Percentiles rank a stretch among this genome's conserved stretches.
These are phyloP conservation scores for Diabrotica undecimpunctata DNA, from an alignment of 1,140 invertebrate species.

Conservation along the genomic window DNA sequence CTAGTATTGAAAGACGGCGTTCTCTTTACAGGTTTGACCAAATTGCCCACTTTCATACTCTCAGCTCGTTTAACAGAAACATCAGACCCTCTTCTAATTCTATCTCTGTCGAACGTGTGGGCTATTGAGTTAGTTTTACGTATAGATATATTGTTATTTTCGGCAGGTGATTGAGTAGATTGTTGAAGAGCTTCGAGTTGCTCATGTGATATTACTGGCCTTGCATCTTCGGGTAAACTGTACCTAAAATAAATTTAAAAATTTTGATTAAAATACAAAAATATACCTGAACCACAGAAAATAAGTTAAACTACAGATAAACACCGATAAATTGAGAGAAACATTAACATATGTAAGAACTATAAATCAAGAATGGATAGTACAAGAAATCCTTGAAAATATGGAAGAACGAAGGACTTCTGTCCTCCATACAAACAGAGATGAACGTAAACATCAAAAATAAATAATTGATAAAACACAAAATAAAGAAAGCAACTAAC, in stretches of 20 bases:
- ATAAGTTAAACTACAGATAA: too few relatives aligned
- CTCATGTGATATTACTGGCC: neutral
- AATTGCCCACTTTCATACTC: conserved; percentile 78
- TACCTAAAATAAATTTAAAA: neutral
- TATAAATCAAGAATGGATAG: too few relatives aligned
- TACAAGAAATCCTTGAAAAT: too few relatives aligned
- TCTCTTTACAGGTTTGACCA: conserved; percentile 70
- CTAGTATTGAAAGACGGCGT: conserved; percentile 94
- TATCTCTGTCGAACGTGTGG: conserved; percentile 68
- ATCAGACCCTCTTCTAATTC: conserved; percentile 55
- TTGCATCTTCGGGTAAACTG: neutral
- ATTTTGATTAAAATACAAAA: too few relatives aligned
- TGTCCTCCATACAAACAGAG: too few relatives aligned
- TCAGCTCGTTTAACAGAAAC: conserved; percentile 76
- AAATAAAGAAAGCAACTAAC: neutral
- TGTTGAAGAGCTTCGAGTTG: neutral
- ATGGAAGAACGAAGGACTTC: too few relatives aligned
- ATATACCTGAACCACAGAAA: too few relatives aligned
- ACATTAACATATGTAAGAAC: too few relatives aligned
- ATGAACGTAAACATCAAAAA: too few relatives aligned
- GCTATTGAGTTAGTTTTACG: conserved; percentile 57
- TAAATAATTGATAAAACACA: neutral
- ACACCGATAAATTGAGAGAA: too few relatives aligned
- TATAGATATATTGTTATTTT: conserved; percentile 23
- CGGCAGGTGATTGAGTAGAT: conserved; percentile 19